Percentiles rank a stretch among this genome's conserved stretches.
Conservation (phyloP, 2,888 invertebrate species). For the Oithona nana region DNA sequence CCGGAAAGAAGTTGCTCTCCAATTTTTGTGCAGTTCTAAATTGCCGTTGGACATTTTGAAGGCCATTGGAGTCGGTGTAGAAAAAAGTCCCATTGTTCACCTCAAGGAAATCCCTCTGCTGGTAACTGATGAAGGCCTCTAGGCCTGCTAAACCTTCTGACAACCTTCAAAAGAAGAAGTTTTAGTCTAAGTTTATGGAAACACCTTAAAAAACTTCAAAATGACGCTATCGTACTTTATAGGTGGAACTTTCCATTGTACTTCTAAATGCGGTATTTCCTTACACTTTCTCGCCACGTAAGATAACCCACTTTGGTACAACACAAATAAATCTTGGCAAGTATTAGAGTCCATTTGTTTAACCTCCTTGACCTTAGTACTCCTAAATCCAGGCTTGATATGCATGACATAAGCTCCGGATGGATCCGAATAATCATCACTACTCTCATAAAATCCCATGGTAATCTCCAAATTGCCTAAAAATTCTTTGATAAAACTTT, state of each 20-base stretch:
- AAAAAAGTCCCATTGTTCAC: neutral
- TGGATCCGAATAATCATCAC: neutral
- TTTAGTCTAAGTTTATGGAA: too few relatives aligned
- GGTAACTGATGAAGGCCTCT: neutral
- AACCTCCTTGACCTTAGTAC: neutral
- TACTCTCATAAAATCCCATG: neutral
- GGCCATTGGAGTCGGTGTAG: neutral
- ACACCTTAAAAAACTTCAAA: too few relatives aligned
- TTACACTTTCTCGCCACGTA: too few relatives aligned
- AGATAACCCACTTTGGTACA: too few relatives aligned
- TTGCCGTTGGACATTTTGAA: neutral
- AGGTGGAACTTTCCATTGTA: too few relatives aligned
- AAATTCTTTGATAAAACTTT: too few relatives aligned
- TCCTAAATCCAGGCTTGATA: neutral
- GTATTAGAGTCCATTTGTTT: neutral
- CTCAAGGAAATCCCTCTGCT: neutral
- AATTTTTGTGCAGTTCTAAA: neutral
- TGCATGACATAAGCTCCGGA: neutral
- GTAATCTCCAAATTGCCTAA: too few relatives aligned
- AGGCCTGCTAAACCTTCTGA: too few relatives aligned
- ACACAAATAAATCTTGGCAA: too few relatives aligned
- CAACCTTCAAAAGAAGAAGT: too few relatives aligned
- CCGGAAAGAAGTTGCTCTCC: neutral
- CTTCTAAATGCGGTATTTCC: too few relatives aligned
- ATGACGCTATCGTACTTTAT: too few relatives aligned